A percentile compares a stretch with the other conserved stretches of the same genome.
phyloP scores from a whole-genome alignment of 64 coral and sea anemone species.

The Dendronephthya gigantea region DNA sequence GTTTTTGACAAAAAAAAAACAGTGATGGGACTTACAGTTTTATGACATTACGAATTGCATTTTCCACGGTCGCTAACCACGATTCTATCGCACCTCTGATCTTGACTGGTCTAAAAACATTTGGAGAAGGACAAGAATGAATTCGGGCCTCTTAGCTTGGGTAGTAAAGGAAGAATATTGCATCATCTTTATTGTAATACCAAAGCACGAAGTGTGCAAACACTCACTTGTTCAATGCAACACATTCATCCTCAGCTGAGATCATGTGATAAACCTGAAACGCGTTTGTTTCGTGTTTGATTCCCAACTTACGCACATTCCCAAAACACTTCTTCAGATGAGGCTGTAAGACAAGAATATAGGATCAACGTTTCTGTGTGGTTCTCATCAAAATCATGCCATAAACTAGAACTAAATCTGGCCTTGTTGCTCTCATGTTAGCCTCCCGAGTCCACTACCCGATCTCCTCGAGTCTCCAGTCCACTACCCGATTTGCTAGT shows the following conservation, averaged over 20 bases:
- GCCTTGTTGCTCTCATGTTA: too few relatives aligned
- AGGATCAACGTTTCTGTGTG: not conserved
- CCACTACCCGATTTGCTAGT: too few relatives aligned
- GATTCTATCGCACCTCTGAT: conserved; percentile 78
- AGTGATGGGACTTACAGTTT: not conserved
- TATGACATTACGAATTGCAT: conserved; percentile 57
- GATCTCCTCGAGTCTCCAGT: too few relatives aligned
- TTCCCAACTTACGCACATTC: conserved; percentile 69
- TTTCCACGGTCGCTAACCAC: conserved; percentile 77
- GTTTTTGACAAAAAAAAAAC: not conserved
- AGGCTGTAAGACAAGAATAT: conserved; percentile 32
- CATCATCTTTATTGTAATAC: not conserved
- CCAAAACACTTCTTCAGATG: conserved; percentile 92
- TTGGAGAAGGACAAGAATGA: not conserved
- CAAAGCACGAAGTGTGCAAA: not conserved
- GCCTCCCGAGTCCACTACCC: too few relatives aligned
- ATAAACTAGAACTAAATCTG: too few relatives aligned
- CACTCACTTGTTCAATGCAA: conserved; percentile 78
- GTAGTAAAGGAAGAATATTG: not conserved
- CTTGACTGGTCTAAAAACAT: conserved; percentile 49
- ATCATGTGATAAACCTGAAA: conserved; percentile 71
- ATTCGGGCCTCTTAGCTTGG: not conserved
- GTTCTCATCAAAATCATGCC: too few relatives aligned
- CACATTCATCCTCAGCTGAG: conserved; percentile 72
- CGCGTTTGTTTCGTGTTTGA: conserved; percentile 62